Conservation (phyloP, 1,140 invertebrate species). For the Temnothorax nylanderi region DNA sequence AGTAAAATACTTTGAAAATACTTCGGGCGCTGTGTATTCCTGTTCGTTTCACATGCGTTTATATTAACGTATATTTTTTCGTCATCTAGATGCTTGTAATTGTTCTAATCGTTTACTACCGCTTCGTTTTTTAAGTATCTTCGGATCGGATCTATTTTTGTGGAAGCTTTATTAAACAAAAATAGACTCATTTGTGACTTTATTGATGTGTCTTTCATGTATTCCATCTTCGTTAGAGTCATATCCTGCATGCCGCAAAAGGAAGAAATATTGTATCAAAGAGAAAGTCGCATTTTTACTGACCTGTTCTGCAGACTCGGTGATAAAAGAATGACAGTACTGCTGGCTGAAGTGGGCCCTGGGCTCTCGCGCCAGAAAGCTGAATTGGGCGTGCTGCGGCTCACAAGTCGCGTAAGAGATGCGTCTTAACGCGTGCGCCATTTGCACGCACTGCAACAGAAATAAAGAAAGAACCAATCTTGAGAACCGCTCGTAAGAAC, state of each 20-base stretch:
- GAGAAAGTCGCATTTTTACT: constrained; percentile 69
- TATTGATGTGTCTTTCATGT: background rate
- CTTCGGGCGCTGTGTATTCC: background rate
- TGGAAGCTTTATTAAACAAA: background rate
- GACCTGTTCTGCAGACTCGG: constrained; percentile 92
- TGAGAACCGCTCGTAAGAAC: background rate
- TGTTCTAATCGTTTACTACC: background rate
- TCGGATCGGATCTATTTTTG: background rate
- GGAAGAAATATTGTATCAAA: background rate
- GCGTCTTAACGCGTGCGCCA: constrained; percentile 94
- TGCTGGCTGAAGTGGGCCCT: constrained; percentile 91
- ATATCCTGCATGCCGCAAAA: background rate
- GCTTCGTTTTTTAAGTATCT: background rate
- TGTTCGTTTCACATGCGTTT: background rate
- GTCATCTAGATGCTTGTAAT: background rate
- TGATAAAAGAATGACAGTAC: constrained; percentile 94
- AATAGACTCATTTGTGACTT: background rate
- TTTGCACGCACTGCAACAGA: constrained; percentile 91
- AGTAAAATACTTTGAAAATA: background rate
- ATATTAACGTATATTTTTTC: background rate
- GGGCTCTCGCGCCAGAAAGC: constrained; percentile 93
- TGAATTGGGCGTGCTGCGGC: constrained; percentile 92
- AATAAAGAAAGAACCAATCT: constrained; percentile 27
- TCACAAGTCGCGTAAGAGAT: constrained; percentile 96
- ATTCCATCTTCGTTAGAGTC: background rate